Evolutionary conservation across 2,113 vertebrate genomes (phyloP).

Genomic region (Ochotona curzoniae): DNA sequence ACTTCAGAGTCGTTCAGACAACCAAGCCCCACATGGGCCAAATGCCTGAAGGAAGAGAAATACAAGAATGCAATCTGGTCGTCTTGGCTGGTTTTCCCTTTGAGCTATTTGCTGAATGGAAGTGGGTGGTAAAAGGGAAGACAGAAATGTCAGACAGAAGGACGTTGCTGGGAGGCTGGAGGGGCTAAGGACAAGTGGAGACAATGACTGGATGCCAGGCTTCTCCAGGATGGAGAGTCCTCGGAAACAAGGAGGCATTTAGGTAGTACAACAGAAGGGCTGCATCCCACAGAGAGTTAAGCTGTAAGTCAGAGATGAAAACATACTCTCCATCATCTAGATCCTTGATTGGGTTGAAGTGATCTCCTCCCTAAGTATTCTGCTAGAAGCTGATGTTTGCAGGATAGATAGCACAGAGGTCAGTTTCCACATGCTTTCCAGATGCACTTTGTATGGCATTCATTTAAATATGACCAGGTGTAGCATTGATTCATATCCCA

Average conservation of each 20-base stretch:
- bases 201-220: neutral
- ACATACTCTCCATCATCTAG: neutral
- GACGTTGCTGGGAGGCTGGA: neutral
- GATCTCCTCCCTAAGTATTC: neutral
- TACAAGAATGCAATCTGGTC: neutral
- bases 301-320: neutral
- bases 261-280: neutral
- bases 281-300: rapidly evolving
- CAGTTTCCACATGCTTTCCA: neutral
- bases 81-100: neutral
- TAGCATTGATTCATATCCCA: neutral
- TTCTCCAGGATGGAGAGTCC: neutral
- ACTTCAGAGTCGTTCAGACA: neutral
- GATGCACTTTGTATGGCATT: neutral
- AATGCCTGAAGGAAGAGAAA: neutral
- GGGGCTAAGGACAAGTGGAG: neutral
- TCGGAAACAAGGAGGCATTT: neutral
- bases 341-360: neutral
- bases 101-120: neutral
- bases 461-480: neutral
- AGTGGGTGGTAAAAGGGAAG: neutral
- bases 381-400: neutral
- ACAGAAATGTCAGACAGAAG: neutral
- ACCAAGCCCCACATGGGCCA: neutral
- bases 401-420: neutral